These are phyloP conservation scores for Disparrhopalites patrizii DNA, from an alignment of 2,888 invertebrate species.

Conservation along the genomic window DNA sequence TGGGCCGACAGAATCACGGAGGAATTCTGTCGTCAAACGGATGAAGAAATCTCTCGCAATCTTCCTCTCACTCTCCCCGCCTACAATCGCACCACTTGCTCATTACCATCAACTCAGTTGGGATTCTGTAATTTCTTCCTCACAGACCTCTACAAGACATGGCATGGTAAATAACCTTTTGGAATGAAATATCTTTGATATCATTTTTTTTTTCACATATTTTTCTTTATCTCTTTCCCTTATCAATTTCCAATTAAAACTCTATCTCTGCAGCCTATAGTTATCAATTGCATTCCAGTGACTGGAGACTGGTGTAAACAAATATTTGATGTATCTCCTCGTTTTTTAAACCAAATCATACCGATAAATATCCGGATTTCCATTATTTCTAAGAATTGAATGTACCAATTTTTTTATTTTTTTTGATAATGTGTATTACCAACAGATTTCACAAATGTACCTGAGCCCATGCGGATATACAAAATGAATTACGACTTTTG, in stretches of 20 bases:
- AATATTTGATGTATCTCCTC: too few relatives aligned
- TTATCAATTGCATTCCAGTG: too few relatives aligned
- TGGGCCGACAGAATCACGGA: slow-evolving; percentile 96
- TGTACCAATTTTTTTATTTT: too few relatives aligned
- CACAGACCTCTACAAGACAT: slow-evolving; percentile 95
- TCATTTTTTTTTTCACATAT: neutral
- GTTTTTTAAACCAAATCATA: too few relatives aligned
- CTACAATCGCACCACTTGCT: slow-evolving; percentile 91
- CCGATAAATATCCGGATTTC: too few relatives aligned
- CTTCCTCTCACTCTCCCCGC: slow-evolving; percentile 97
- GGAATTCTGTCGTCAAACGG: slow-evolving; percentile 94
- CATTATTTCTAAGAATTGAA: too few relatives aligned
- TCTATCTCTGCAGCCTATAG: too few relatives aligned
- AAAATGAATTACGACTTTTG: slow-evolving; percentile 83
- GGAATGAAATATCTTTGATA: neutral
- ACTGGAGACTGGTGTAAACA: too few relatives aligned
- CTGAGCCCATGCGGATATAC: slow-evolving; percentile 79
- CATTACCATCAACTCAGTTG: slow-evolving; percentile 95
- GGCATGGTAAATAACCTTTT: slow-evolving; percentile 61
- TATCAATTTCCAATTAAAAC: too few relatives aligned
- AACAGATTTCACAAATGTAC: slow-evolving; percentile 86
- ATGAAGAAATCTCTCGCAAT: slow-evolving; percentile 83
- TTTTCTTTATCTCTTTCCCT: slow-evolving; percentile 25
- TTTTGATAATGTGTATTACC: too few relatives aligned
- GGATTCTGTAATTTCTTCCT: slow-evolving; percentile 97